phyloP scores from a whole-genome alignment of 2,797 vertebrate genomes.

The Hyperoplus lanceolatus region DNA sequence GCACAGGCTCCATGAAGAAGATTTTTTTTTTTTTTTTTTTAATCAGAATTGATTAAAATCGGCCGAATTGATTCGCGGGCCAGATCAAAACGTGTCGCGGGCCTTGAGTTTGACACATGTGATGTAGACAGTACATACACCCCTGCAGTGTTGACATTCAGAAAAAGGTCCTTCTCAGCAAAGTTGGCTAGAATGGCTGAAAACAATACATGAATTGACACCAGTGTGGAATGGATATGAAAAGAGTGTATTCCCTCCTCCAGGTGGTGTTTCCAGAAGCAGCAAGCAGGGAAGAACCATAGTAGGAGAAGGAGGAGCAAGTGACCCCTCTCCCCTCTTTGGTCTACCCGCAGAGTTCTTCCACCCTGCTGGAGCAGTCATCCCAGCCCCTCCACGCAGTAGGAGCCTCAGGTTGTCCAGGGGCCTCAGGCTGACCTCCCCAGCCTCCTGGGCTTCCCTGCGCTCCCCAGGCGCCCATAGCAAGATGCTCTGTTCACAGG shows the following conservation, averaged over 20 bases:
- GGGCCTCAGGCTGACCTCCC: conserved; percentile 87
- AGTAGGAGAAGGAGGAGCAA: conserved; percentile 55
- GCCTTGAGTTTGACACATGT: no score
- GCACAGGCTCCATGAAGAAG: no score
- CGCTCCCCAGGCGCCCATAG: conserved; percentile 90
- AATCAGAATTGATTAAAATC: no score
- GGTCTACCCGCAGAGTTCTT: conserved; percentile 93
- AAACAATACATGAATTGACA: neutral
- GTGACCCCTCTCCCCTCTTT: conserved; percentile 83
- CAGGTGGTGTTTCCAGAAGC: conserved; percentile 71
- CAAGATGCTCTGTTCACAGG: conserved; percentile 90
- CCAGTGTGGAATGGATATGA: neutral
- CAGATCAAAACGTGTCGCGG: no score
- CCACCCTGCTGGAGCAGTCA: conserved; percentile 88
- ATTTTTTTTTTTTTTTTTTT: no score
- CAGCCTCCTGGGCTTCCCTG: conserved; percentile 94
- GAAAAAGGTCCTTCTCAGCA: neutral
- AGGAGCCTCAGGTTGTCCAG: conserved; percentile 81
- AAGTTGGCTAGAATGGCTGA: neutral
- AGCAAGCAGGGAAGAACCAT: conserved; percentile 57
- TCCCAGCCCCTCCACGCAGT: conserved; percentile 82
- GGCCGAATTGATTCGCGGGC: no score
- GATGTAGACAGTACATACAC: neutral
- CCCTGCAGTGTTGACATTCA: neutral
- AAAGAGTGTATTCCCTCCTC: conserved; percentile 56